Percentiles rank a stretch among this genome's conserved stretches.
Evolutionary conservation across 1,140 invertebrate genomes (phyloP).

Genomic region (Oedothorax gibbosus): DNA sequence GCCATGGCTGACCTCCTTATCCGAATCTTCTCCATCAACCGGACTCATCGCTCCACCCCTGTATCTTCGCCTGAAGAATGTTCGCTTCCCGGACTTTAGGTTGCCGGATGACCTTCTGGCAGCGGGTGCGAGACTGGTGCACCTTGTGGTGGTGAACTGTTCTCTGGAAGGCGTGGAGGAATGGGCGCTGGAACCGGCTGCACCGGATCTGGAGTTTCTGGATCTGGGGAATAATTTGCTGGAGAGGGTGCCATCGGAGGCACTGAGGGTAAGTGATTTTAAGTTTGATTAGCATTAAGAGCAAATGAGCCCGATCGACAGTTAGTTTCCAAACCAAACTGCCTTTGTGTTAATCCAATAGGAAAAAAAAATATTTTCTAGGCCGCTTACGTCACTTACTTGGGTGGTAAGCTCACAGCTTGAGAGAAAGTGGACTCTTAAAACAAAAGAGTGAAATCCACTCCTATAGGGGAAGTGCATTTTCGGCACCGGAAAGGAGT

Average conservation of each 20-base stretch:
- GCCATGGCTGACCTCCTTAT: constrained; percentile 77
- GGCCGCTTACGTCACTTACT: too few relatives aligned
- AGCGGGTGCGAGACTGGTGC: constrained; percentile 81
- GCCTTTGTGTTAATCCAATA: too few relatives aligned
- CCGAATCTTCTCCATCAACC: constrained; percentile 78
- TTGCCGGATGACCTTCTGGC: constrained; percentile 81
- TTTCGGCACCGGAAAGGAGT: too few relatives aligned
- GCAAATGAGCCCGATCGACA: too few relatives aligned
- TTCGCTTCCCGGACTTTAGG: constrained; percentile 66
- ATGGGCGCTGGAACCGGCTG: constrained; percentile 65
- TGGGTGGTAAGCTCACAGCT: too few relatives aligned
- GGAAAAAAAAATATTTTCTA: too few relatives aligned
- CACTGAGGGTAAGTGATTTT: background rate
- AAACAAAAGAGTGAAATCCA: too few relatives aligned
- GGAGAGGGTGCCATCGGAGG: constrained; percentile 62
- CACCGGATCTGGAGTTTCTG: constrained; percentile 62
- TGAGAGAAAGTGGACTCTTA: too few relatives aligned
- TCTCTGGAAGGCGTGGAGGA: constrained; percentile 61
- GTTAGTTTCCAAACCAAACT: too few relatives aligned
- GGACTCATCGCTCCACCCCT: constrained; percentile 82
- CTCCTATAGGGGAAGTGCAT: too few relatives aligned
- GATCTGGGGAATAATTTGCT: constrained; percentile 65
- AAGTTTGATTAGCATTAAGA: too few relatives aligned
- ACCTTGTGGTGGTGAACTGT: constrained; percentile 86
- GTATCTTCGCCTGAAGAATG: constrained; percentile 85